Conservation (phyloP, 2,113 vertebrate species). For the Circaetus gallicus region DNA sequence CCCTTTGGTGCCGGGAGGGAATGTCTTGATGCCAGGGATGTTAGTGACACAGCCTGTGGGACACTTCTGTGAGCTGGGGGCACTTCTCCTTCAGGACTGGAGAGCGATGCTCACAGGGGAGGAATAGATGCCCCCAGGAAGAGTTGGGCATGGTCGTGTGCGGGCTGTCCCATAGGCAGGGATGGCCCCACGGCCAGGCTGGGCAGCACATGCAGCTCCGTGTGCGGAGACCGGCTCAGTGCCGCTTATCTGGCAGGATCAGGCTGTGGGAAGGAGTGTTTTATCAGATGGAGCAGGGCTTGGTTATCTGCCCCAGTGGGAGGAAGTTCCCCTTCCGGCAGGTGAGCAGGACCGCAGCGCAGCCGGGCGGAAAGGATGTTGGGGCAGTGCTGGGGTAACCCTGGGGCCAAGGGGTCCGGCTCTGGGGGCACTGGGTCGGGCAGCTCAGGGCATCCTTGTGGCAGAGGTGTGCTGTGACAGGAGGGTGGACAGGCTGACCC, state of each 20-base stretch:
- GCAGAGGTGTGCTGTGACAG: background rate
- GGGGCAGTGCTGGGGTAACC: background rate
- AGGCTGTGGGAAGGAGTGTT: background rate
- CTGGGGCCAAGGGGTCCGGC: background rate
- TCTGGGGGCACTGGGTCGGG: fast-evolving
- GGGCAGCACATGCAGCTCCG: background rate
- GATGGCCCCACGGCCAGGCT: background rate
- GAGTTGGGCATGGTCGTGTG: fast-evolving
- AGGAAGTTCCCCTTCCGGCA: background rate
- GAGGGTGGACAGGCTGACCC: background rate
- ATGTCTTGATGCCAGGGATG: background rate
- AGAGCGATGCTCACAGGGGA: background rate
- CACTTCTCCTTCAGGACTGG: background rate
- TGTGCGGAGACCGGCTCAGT: fast-evolving
- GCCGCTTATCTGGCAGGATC: background rate
- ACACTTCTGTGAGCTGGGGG: background rate
- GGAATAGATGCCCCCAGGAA: background rate
- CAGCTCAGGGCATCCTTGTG: background rate
- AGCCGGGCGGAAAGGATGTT: background rate
- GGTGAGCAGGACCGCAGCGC: fast-evolving
- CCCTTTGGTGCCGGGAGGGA: background rate
- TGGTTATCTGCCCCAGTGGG: background rate
- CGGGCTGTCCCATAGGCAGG: too few species aligned
- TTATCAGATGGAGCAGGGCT: background rate
- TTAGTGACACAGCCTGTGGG: background rate